Evolutionary conservation across 2,797 vertebrate genomes (phyloP).

Genomic region (Danio albolineatus): DNA sequence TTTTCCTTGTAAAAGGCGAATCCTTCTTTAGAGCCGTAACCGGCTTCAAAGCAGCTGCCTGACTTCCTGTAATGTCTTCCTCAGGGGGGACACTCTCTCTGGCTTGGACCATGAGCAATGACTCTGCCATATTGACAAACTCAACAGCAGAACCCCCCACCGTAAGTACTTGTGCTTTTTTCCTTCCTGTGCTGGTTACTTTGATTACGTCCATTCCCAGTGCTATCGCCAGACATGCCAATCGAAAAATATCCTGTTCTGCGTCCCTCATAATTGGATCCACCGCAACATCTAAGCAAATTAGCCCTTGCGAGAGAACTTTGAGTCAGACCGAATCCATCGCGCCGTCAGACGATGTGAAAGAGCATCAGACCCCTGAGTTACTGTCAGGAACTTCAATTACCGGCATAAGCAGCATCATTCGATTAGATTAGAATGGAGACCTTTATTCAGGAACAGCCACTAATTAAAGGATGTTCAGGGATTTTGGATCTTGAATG

Average conservation of each 20-base stretch:
- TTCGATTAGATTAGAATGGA: conserved; percentile 46
- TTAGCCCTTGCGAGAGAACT: conserved; percentile 73
- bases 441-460: neutral
- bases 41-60: conserved; percentile 41
- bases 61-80: conserved; percentile 59
- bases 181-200: conserved; percentile 63
- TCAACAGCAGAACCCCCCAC: conserved; percentile 87
- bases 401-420: conserved; percentile 42
- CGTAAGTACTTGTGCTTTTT: conserved; percentile 79
- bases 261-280: conserved; percentile 80
- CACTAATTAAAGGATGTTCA: conserved; percentile 7
- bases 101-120: conserved; percentile 92
- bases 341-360: conserved; percentile 18
- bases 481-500: neutral
- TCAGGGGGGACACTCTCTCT: conserved; percentile 79
- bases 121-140: conserved; percentile 90
- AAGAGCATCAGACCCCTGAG: conserved; percentile 25
- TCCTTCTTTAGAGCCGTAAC: conserved; percentile 16
- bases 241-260: conserved; percentile 83
- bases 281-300: conserved; percentile 74
- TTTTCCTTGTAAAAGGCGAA: conserved; percentile 9
- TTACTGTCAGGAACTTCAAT: conserved; percentile 49
- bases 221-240: conserved; percentile 72
- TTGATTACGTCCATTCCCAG: conserved; percentile 60
- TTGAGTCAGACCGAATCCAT: conserved; percentile 59